These are phyloP conservation scores for Struthio camelus DNA, from an alignment of 2,113 vertebrate genomes.

Conservation along the genomic window DNA sequence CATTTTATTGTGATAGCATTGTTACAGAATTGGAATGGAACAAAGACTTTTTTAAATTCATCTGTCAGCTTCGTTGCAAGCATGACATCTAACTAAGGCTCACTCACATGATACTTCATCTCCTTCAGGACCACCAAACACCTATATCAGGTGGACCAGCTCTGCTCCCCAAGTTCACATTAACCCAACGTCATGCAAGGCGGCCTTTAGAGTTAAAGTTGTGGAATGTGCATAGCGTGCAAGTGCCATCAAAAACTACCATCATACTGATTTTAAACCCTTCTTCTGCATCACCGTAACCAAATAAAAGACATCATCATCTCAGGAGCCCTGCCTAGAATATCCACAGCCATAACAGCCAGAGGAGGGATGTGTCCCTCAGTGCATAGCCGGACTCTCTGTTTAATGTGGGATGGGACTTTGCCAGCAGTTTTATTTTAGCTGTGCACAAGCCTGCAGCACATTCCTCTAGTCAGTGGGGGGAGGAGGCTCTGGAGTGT, in stretches of 20 bases:
- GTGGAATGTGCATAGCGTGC: neutral
- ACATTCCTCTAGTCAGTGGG: neutral
- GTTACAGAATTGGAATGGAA: neutral
- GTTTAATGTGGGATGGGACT: neutral
- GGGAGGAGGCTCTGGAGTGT: accelerated
- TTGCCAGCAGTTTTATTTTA: neutral
- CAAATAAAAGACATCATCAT: neutral
- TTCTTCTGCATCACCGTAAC: neutral
- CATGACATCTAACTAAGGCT: neutral
- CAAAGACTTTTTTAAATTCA: neutral
- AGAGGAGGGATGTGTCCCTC: neutral
- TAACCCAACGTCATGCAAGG: accelerated
- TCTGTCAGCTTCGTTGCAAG: neutral
- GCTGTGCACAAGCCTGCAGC: accelerated
- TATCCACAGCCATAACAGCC: neutral
- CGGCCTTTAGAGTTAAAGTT: neutral
- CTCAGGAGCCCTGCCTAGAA: neutral
- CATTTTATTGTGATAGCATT: neutral
- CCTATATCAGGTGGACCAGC: neutral
- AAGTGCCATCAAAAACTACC: neutral
- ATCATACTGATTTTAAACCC: neutral
- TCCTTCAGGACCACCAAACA: neutral
- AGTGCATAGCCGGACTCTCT: accelerated
- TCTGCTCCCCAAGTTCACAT: accelerated
- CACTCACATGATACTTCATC: neutral